Evolutionary conservation across 2,888 invertebrate species (phyloP), one percentile per base, ranked within the genome.

Genomic region (Pterobdella sp.): DNA sequence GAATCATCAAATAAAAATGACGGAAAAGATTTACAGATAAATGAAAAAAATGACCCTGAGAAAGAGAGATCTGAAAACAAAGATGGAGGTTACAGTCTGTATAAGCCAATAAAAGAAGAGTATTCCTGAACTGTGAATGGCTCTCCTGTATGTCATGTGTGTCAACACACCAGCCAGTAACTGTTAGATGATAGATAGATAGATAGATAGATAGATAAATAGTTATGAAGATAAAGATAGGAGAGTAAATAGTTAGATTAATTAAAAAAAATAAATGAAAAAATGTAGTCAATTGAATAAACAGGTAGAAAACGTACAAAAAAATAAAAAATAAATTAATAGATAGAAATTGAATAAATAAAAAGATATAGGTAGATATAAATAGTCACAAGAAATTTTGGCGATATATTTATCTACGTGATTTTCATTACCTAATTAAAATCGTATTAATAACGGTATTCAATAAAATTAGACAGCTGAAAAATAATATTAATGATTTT

Each of bases 81-180:
- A 18, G 42, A 73, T 32, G 18, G 66, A 75, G 26, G 64, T 31
- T 36, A 76, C 22, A n/a, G 74, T 34, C 36, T 67, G 70, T 14
- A 76, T 26, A 31, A 77, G 29, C 76, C 76, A 77, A 68, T 73
- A 77, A 37, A 76, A 37, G 69, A 73, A 77, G 18, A 77, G 72
- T 1, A 76, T 66, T 0, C 75, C 76, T 1, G 76, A 73, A 26
- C 72, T 75, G 75, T 73, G 74, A 29, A 72, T 68, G 35, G 73
- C 73, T 35, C 74, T 73, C n/a, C 73, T 63, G 74, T 64, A 76
- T 7, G 74, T 67, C 72, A 42, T 68, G 68, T 67, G 34, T 1
- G 75, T 77, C 63, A 76, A 56, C 18, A 74, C 49, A 18, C 68
- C 69, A 22, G 77, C 74, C 64, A 76, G 37, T 22, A 71, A 10